Conservation (phyloP, 2,113 vertebrate species). For the Brachyistius frenatus region DNA sequence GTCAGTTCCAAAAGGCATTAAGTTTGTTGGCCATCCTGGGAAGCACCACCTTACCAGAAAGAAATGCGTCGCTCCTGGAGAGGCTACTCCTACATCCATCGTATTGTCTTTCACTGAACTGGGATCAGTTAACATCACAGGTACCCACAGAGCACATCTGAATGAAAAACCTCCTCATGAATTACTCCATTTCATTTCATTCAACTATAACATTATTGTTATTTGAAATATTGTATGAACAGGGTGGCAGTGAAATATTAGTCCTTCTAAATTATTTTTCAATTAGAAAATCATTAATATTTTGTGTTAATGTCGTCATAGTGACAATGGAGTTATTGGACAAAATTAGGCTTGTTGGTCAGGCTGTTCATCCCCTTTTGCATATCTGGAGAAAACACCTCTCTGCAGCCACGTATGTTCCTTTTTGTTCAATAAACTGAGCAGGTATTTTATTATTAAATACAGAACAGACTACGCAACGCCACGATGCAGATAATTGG, state of each 20-base stretch:
- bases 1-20: constrained; percentile 90
- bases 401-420: too few relatives aligned
- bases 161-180: too few relatives aligned
- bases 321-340: not conserved
- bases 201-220: not conserved
- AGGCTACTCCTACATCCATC: constrained; percentile 89
- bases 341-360: not conserved
- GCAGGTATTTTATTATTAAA: too few relatives aligned
- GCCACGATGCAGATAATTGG: not conserved
- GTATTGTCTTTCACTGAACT: constrained; percentile 91
- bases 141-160: constrained; percentile 64
- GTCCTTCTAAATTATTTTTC: not conserved
- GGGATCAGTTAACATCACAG: constrained; percentile 90
- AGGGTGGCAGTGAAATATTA: too few relatives aligned
- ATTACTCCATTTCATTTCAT: too few relatives aligned
- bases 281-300: not conserved
- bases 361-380: too few relatives aligned
- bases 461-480: not conserved
- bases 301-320: not conserved
- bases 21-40: constrained; percentile 92
- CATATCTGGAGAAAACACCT: too few relatives aligned
- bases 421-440: too few relatives aligned
- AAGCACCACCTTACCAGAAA: constrained; percentile 91
- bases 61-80: constrained; percentile 88
- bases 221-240: too few relatives aligned